Conservation (phyloP, 1,140 invertebrate species). For the Drosophila simulans region DNA sequence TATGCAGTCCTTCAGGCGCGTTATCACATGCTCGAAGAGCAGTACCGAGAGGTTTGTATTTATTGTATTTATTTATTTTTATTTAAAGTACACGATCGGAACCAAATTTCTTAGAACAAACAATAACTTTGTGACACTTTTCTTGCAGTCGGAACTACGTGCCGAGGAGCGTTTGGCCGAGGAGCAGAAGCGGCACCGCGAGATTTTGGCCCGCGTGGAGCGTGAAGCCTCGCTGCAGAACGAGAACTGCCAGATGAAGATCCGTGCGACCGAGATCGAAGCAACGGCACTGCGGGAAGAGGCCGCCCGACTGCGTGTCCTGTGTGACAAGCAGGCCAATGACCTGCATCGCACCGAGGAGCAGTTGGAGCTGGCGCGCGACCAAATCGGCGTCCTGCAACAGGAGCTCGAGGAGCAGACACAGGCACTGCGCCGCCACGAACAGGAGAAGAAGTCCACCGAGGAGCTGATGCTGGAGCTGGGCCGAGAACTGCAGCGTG, state of each 20-base stretch:
- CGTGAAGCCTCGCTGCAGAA: slow-evolving; percentile 94
- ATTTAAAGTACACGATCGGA: no score
- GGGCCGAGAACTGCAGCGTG: slow-evolving; percentile 85
- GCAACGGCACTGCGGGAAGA: slow-evolving; percentile 92
- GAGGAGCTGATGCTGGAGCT: slow-evolving; percentile 85
- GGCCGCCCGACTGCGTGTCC: slow-evolving; percentile 85
- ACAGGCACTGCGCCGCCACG: slow-evolving; percentile 84
- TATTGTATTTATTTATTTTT: neutral
- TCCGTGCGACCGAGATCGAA: slow-evolving; percentile 92
- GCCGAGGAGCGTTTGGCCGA: slow-evolving; percentile 93
- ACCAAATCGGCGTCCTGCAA: slow-evolving; percentile 84
- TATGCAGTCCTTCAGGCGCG: slow-evolving; percentile 95
- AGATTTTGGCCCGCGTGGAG: slow-evolving; percentile 92
- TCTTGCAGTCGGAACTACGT: slow-evolving; percentile 89
- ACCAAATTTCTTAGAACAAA: no score
- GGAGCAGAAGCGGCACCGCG: slow-evolving; percentile 93
- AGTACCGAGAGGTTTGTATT: slow-evolving; percentile 90
- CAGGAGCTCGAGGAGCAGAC: slow-evolving; percentile 85
- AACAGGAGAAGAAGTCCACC: slow-evolving; percentile 76
- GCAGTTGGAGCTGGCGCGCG: slow-evolving; percentile 84
- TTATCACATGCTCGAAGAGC: slow-evolving; percentile 96
- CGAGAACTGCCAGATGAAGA: slow-evolving; percentile 92
- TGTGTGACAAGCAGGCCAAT: slow-evolving; percentile 83
- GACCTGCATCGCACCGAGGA: slow-evolving; percentile 82
- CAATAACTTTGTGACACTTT: no score